Conservation (phyloP, 2,797 vertebrate genomes). For the Amblyopsis hoosieri region DNA sequence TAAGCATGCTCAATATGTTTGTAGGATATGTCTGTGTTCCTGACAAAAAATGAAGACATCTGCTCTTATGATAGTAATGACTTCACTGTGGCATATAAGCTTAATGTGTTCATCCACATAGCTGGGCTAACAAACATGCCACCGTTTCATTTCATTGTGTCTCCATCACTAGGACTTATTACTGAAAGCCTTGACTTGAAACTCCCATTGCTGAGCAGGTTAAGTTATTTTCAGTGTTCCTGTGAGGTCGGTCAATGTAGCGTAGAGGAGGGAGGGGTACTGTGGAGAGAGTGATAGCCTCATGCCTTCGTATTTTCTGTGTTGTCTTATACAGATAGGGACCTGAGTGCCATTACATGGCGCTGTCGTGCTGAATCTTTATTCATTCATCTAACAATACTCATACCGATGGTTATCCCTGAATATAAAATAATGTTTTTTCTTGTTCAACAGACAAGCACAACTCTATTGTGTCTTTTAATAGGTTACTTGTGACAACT, state of each 20-base stretch:
- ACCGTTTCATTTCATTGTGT: constrained; percentile 38
- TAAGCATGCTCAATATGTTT: constrained; percentile 19
- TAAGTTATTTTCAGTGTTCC: constrained; percentile 81
- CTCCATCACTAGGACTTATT: constrained; percentile 56
- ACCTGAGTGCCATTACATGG: constrained; percentile 34
- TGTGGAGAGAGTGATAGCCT: constrained; percentile 39
- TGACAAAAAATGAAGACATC: constrained; percentile 70
- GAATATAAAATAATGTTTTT: constrained; percentile 21
- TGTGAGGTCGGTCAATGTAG: constrained; percentile 75
- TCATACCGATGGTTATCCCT: constrained; percentile 25
- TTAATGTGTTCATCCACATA: constrained; percentile 57
- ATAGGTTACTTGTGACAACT: constrained; percentile 18
- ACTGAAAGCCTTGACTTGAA: constrained; percentile 69
- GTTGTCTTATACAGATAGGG: constrained; percentile 48
- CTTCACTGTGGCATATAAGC: constrained; percentile 60
- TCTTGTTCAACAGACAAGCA: constrained; percentile 3
- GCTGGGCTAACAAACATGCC: constrained; percentile 47
- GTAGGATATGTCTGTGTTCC: constrained; percentile 55
- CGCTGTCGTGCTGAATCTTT: constrained; percentile 32
- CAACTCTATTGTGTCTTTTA: constrained; percentile 17
- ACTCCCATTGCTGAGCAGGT: constrained; percentile 77
- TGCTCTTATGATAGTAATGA: constrained; percentile 73
- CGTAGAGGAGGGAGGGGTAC: constrained; percentile 37
- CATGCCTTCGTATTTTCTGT: constrained; percentile 55
- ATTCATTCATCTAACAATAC: constrained; percentile 27